Conservation (phyloP, 2,888 invertebrate genomes). For the Lepidocyrtinus sp. region DNA sequence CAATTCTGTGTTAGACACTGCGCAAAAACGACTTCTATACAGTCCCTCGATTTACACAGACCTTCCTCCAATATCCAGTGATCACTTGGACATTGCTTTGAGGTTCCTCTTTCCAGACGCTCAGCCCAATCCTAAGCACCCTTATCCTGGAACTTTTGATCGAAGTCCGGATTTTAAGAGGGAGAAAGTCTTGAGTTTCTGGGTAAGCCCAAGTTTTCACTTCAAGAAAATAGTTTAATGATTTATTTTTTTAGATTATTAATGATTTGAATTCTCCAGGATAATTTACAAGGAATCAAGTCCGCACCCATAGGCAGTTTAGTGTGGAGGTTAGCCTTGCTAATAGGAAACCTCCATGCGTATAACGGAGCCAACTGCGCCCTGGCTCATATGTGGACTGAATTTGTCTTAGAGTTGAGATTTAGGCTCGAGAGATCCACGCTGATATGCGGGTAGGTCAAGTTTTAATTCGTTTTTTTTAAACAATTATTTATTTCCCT, state of each 20-base stretch:
- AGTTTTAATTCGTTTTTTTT: neutral
- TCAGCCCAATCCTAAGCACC: conserved; percentile 76
- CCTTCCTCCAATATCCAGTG: conserved; percentile 85
- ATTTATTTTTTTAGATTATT: conserved; percentile 2
- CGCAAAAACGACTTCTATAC: conserved; percentile 61
- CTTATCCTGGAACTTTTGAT: conserved; percentile 71
- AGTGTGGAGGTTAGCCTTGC: conserved; percentile 85
- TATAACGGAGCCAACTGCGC: conserved; percentile 83
- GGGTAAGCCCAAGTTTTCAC: no score
- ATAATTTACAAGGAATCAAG: conserved; percentile 78
- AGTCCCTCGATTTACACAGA: conserved; percentile 68
- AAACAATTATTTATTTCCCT: neutral
- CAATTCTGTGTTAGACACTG: conserved; percentile 61
- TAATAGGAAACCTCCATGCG: conserved; percentile 82
- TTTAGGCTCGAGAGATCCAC: conserved; percentile 89
- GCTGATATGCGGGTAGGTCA: conserved; percentile 86
- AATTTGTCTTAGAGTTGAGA: conserved; percentile 91
- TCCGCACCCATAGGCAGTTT: conserved; percentile 85
- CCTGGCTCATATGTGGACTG: conserved; percentile 93
- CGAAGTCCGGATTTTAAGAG: conserved; percentile 60
- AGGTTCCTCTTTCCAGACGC: conserved; percentile 93
- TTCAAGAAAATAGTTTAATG: neutral
- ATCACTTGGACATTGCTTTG: conserved; percentile 82
- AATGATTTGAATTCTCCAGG: conserved; percentile 70
- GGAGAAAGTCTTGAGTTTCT: conserved; percentile 32